phyloP scores from a whole-genome alignment of 2,888 invertebrate species.

The Timema podura region DNA sequence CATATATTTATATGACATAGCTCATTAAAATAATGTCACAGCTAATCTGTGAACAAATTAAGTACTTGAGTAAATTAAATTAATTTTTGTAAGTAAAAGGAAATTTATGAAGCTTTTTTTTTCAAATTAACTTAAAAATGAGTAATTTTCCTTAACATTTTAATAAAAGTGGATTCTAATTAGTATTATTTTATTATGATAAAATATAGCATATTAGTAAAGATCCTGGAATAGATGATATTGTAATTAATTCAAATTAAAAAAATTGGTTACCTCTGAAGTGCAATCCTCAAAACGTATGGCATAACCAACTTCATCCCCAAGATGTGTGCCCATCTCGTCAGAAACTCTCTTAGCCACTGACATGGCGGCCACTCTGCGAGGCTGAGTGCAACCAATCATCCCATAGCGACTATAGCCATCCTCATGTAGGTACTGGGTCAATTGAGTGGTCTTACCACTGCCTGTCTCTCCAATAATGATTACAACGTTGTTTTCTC shows the following conservation, averaged over 20 bases:
- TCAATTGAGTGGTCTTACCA: constrained; percentile 96
- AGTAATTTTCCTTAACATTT: too few relatives aligned
- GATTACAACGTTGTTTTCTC: constrained; percentile 91
- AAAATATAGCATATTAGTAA: too few relatives aligned
- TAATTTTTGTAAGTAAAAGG: too few relatives aligned
- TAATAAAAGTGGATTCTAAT: too few relatives aligned
- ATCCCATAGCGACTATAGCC: constrained; percentile 89
- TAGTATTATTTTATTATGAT: too few relatives aligned
- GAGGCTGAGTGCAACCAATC: constrained; percentile 97
- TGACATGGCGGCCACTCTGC: constrained; percentile 98
- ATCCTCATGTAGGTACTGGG: constrained; percentile 96
- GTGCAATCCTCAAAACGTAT: constrained; percentile 99
- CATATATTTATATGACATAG: too few relatives aligned
- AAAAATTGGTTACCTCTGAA: constrained; percentile 56
- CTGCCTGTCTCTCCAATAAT: constrained; percentile 95
- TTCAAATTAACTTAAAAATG: too few relatives aligned
- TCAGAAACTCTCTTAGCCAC: constrained; percentile 98
- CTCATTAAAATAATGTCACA: too few relatives aligned
- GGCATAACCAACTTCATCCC: constrained; percentile 94
- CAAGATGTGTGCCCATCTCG: constrained; percentile 89
- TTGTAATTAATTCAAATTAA: not conserved
- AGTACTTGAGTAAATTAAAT: too few relatives aligned
- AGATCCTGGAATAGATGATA: too few relatives aligned
- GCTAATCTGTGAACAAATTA: too few relatives aligned
- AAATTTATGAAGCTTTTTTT: too few relatives aligned